Conservation (phyloP, 2,113 vertebrate genomes). For the Polyodon spathula region DNA sequence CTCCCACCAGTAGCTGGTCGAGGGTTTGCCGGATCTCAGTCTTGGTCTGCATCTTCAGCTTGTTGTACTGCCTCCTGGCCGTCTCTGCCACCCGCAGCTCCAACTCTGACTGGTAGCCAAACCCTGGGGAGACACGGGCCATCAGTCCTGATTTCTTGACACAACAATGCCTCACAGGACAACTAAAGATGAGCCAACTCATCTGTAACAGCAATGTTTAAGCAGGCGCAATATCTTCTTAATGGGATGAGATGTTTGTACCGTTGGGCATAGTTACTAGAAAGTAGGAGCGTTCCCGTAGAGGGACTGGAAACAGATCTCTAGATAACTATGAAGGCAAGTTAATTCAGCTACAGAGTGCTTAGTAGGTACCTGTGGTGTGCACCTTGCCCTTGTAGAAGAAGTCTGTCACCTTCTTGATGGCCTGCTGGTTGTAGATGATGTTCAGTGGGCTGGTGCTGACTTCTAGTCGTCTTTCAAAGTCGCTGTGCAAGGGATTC, state of each 20-base stretch:
- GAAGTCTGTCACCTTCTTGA: constrained; percentile 95
- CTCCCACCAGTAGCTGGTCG: constrained; percentile 87
- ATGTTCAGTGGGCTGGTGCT: constrained; percentile 90
- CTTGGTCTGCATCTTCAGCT: constrained; percentile 95
- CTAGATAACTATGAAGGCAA: no score
- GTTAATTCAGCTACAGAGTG: neutral
- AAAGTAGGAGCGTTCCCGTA: no score
- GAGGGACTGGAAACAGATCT: no score
- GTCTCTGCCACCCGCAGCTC: constrained; percentile 87
- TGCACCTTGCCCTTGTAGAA: constrained; percentile 96
- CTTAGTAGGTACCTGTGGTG: constrained; percentile 67
- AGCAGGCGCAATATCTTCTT: no score
- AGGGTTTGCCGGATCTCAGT: constrained; percentile 93
- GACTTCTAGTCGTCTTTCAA: constrained; percentile 84
- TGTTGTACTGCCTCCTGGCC: constrained; percentile 91
- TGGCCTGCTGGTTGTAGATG: constrained; percentile 93
- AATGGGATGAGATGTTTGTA: no score
- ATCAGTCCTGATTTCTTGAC: neutral
- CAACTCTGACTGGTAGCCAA: constrained; percentile 93
- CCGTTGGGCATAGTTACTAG: no score
- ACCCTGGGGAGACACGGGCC: constrained; percentile 55
- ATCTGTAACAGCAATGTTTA: no score
- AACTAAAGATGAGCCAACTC: no score
- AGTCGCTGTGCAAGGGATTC: constrained; percentile 75
- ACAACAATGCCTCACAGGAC: neutral